Base-by-base conservation (phyloP, 2,888 invertebrate species). In the Diadegma fenestrale region DNA sequence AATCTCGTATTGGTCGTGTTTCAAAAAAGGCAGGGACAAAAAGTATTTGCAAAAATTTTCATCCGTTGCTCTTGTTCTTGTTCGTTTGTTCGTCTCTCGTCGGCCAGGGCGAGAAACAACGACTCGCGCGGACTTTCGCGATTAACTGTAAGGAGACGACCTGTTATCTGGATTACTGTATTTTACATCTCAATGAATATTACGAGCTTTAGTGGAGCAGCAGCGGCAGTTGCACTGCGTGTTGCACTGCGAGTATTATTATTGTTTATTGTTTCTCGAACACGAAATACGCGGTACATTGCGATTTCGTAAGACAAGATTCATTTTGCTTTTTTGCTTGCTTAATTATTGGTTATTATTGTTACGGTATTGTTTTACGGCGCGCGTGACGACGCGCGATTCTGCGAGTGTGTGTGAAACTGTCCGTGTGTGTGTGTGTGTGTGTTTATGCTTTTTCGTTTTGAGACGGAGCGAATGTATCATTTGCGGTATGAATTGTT, bases 91-190 rank as follows among this genome's bases (percentile, higher is more conserved):
- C 33, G 71, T 22, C 43, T 43, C 58, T 80, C 71, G 45, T 80
- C 71, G 45, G 61, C 64, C 37, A 33, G 7, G 8, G 45, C 63
- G 26, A 12, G 19, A 17, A n/a, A 45, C 33, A 58, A 68, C 33
- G 33, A 30, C n/a, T 69, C 26, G 43, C 37, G 79, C 33, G 33
- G 79, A 37, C 30, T 30, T 77, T 72, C 66, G 78, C 86, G 84
- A 88, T 88, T 85, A 92, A 91, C 93, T 93, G 93, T 90, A 91
- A 91, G 93, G 93, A 93, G 91, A 93, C 92, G 93, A 93, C 91
- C 85, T 93, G 91, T 91, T 93, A 90, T 93, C 90, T 91, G 94
- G 93, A 93, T 90, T 88, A 89, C 90, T 92, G 89, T 90, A 89
- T 89, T 26, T 63, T 33, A 33, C 10, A 30, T 48, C 43, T 45